phyloP scores from a whole-genome alignment of 2,888 invertebrate genomes.

The Pinctada fucata region DNA sequence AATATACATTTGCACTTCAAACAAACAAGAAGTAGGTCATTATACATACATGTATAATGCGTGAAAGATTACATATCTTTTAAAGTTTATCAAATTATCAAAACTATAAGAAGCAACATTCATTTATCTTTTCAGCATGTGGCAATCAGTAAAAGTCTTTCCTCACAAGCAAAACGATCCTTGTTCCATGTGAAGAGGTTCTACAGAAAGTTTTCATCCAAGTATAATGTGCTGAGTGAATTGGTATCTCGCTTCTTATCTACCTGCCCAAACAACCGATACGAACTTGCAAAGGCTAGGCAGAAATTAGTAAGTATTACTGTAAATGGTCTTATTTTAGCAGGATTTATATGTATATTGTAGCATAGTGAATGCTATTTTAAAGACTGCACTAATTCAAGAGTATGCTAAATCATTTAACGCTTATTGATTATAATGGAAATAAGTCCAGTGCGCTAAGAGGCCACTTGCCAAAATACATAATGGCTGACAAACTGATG shows the following conservation, averaged over 20 bases:
- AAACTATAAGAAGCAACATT: not conserved
- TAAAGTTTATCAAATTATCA: too few relatives aligned
- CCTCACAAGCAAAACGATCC: constrained; percentile 33
- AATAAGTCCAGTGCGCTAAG: too few relatives aligned
- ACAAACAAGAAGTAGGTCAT: too few relatives aligned
- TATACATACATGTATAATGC: too few relatives aligned
- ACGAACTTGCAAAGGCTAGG: constrained; percentile 79
- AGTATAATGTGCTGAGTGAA: constrained; percentile 79
- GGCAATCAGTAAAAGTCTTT: constrained; percentile 8
- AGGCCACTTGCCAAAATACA: too few relatives aligned
- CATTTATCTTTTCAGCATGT: constrained; percentile 14
- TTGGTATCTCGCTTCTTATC: constrained; percentile 77
- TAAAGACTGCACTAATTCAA: too few relatives aligned
- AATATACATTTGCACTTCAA: too few relatives aligned
- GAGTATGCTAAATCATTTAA: too few relatives aligned
- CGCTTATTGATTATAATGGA: too few relatives aligned
- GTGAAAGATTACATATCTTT: too few relatives aligned
- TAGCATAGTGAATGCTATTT: not conserved
- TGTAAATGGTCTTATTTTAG: not conserved
- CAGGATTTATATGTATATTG: not conserved
- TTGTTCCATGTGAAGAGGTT: constrained; percentile 78
- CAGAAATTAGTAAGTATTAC: constrained; percentile 40
- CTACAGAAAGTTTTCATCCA: constrained; percentile 80
- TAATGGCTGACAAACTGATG: too few relatives aligned
- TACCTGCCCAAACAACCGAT: constrained; percentile 79